phyloP scores from a whole-genome alignment of 2,113 vertebrate species.

The Daboia siamensis region DNA sequence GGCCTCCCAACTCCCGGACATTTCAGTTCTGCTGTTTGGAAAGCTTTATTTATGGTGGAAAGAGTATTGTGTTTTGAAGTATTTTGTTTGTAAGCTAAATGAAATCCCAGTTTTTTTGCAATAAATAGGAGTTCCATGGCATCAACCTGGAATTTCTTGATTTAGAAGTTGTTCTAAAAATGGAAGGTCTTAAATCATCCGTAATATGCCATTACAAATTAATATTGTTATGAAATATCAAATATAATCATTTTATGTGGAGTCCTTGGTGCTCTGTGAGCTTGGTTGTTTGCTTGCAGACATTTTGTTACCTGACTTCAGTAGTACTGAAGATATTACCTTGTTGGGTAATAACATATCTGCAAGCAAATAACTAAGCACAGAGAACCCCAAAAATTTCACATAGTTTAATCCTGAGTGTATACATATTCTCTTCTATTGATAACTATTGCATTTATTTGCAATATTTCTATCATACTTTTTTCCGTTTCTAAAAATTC shows the following conservation, averaged over 20 bases:
- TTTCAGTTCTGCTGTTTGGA: not conserved
- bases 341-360: not conserved
- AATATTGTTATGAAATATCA: not conserved
- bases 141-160: not conserved
- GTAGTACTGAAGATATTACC: not conserved
- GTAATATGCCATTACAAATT: not conserved
- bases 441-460: not conserved
- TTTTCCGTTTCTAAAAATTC: not conserved
- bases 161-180: not conserved
- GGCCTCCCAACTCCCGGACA: too few relatives aligned
- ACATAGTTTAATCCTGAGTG: not conserved
- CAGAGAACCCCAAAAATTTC: not conserved
- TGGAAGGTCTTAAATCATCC: not conserved
- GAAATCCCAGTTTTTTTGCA: not conserved
- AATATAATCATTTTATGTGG: not conserved
- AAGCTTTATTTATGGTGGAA: not conserved
- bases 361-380: not conserved
- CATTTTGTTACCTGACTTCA: not conserved
- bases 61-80: not conserved
- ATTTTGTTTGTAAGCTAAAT: not conserved
- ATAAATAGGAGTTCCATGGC: not conserved
- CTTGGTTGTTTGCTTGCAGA: not conserved
- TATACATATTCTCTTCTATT: not conserved
- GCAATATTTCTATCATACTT: not conserved
- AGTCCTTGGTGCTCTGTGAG: not conserved